Base-by-base conservation (phyloP, 2,113 vertebrate genomes). In the Pleuronectes platessa region DNA sequence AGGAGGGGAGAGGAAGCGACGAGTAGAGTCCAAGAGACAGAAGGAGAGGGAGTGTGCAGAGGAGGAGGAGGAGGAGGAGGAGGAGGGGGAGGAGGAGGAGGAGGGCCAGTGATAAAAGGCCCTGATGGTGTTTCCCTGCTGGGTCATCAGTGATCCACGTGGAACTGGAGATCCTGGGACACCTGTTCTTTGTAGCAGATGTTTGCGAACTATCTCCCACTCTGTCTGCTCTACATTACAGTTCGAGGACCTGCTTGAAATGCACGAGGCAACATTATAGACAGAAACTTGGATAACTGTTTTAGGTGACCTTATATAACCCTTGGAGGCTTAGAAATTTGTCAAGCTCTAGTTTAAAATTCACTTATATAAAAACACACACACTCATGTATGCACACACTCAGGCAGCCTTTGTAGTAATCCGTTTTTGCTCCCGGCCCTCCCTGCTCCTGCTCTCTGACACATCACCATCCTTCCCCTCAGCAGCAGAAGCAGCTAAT, bases 121-220 rank as follows among this genome's bases (percentile, higher is more conserved):
- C 61, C 71, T 37, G 21, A 26, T 31, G 58, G 55, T 74, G 78
- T 78, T 83, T 79, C 68, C 76, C 80, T 86, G 85, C 67, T 51
- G 77, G 59, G 58, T 63, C 61, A 78, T 71, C 61, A 86, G 51
- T 75, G 59, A 78, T 66, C 65, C 63, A 79, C n/a, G 31, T 79
- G 77, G 76, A 83, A 82, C 45, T 59, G 71, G 71, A 86, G 71
- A 77, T 49, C 55, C 63, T 61, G 51, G 61, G 82, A 89, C 93
- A 93, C 92, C 89, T 94, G 92, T 91, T 93, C 80, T 49, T 69
- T 76, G 69, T 2, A 80, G 81, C 88, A 91, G 78, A 90, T 91
- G 89, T 86, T 82, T 61, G 27, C 71, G 49, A 77, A 79, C 66
- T 49, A 42, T 89, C 67, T 63, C 61, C 82, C 18, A 62, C 76